phyloP scores from a whole-genome alignment of 1,140 invertebrate genomes.

The Kradibia gibbosae region DNA sequence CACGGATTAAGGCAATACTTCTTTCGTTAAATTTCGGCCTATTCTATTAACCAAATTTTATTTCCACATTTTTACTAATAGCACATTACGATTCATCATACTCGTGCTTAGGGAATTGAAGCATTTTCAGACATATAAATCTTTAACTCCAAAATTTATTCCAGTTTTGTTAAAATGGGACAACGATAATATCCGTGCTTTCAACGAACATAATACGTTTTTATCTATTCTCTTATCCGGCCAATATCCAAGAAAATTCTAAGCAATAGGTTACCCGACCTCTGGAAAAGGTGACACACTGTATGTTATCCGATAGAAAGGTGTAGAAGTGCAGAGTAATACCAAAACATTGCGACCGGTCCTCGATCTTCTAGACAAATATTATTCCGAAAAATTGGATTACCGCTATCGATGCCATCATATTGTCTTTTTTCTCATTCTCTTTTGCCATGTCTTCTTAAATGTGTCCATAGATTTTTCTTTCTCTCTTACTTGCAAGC shows the following conservation, averaged over 20 bases:
- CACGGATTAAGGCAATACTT: not conserved
- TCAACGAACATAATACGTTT: conserved; percentile 22
- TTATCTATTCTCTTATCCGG: not conserved
- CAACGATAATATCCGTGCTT: conserved; percentile 23
- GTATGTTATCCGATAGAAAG: not conserved
- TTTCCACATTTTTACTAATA: not conserved
- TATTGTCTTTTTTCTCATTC: conserved; percentile 42
- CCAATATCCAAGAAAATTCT: not conserved
- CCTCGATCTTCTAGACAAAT: conserved; percentile 70
- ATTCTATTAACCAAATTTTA: not conserved
- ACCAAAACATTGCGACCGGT: conserved; percentile 45
- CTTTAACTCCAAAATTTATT: not conserved
- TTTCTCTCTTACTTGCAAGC: not conserved
- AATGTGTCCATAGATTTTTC: conserved; percentile 17
- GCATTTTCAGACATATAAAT: conserved; percentile 20
- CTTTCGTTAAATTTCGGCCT: not conserved
- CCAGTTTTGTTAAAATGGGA: conserved; percentile 22
- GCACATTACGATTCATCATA: conserved; percentile 33
- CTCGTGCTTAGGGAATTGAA: conserved; percentile 6
- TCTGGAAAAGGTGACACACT: conserved; percentile 5
- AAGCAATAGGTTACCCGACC: conserved; percentile 1
- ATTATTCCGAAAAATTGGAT: conserved; percentile 73
- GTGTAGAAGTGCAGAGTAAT: not conserved
- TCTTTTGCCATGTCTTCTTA: conserved; percentile 23
- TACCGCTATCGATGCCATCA: conserved; percentile 67